Percentiles rank a stretch among this genome's conserved stretches.
Evolutionary conservation across 2,888 invertebrate species (phyloP).

Genomic region (Nycteola revayana): DNA sequence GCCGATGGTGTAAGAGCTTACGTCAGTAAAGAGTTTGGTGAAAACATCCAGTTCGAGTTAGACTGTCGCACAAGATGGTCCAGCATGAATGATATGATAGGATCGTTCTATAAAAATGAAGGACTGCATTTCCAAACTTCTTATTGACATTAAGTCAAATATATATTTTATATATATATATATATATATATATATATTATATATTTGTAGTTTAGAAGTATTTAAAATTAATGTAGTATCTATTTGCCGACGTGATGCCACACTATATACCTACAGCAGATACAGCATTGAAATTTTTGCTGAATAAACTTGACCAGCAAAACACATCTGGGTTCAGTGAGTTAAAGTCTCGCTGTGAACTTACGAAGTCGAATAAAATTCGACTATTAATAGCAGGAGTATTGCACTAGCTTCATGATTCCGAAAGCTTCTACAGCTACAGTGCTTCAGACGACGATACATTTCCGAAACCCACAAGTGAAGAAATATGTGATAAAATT

Average conservation of each 20-base stretch:
- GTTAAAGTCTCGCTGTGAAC: conserved; percentile 6
- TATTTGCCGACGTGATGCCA: conserved; percentile 6
- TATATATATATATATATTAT: conserved; percentile 1
- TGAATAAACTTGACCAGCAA: conserved; percentile 8
- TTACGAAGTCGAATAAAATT: conserved; percentile 6
- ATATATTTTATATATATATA: conserved; percentile 4
- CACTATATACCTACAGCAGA: conserved; percentile 9
- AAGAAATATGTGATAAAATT: conserved; percentile 5
- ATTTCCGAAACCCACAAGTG: conserved; percentile 5
- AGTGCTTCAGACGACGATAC: conserved; percentile 7
- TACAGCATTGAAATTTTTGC: conserved; percentile 6
- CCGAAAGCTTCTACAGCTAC: conserved; percentile 5
- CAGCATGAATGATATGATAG: too few species aligned
- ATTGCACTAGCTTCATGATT: conserved; percentile 11
- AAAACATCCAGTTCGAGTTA: too few species aligned
- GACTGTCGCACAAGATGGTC: too few species aligned
- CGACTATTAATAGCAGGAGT: conserved; percentile 8
- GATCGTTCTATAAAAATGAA: too few species aligned
- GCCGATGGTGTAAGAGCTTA: too few species aligned
- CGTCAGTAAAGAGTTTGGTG: too few species aligned
- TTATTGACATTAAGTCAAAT: conserved; percentile 1
- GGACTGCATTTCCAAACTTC: too few species aligned
- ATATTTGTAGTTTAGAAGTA: background rate
- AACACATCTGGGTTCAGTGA: conserved; percentile 3
- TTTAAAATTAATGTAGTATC: conserved; percentile 1